These are phyloP conservation scores for Actinia tenebrosa DNA, from an alignment of 64 coral and sea anemone genomes.

Conservation along the genomic window DNA sequence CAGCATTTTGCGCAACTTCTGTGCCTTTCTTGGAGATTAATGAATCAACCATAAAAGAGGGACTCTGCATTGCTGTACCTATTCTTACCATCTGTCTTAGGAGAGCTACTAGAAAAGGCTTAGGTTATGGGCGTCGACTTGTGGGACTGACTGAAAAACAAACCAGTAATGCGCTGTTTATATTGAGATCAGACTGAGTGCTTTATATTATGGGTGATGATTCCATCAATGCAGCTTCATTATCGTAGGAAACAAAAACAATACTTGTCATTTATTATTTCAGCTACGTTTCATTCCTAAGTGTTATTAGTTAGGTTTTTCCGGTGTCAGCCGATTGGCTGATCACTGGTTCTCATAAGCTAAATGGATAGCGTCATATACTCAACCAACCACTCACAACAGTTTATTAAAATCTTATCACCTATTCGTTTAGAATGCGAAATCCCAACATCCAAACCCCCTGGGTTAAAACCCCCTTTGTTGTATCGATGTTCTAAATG, in stretches of 20 bases:
- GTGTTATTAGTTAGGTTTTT: constrained; percentile 48
- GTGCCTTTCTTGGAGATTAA: constrained; percentile 46
- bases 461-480: constrained; percentile 3
- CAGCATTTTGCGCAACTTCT: constrained; percentile 3
- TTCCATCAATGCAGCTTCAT: constrained; percentile 40
- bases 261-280: constrained; percentile 54
- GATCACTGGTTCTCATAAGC: constrained; percentile 26
- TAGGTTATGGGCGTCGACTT: constrained; percentile 22
- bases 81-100: background rate
- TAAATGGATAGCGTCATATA: constrained; percentile 1
- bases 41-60: constrained; percentile 60
- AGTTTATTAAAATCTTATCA: constrained; percentile 5
- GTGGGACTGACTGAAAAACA: background rate
- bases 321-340: constrained; percentile 35
- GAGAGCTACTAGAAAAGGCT: background rate
- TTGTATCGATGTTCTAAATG: constrained; percentile 14
- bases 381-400: background rate
- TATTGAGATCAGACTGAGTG: constrained; percentile 22
- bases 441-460: background rate
- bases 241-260: constrained; percentile 31
- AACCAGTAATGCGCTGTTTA: constrained; percentile 33
- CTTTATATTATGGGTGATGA: constrained; percentile 1
- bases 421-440: background rate
- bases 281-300: constrained; percentile 50
- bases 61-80: constrained; percentile 37